Conservation (phyloP, 2,113 vertebrate species). For the Lycaon pictus region DNA sequence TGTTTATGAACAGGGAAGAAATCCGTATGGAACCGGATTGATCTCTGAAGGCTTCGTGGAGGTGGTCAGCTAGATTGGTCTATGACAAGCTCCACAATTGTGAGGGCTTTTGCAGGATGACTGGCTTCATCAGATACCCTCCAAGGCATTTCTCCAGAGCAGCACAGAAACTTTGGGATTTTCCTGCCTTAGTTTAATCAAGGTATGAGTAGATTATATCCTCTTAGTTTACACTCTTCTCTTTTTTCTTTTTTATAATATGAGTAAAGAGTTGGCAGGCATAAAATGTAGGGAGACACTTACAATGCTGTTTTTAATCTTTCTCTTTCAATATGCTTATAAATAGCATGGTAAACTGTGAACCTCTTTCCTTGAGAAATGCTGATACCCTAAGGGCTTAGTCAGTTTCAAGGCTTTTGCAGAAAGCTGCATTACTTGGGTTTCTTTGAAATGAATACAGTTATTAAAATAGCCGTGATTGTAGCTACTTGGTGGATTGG, state of each 20-base stretch:
- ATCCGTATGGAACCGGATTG: background rate
- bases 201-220: background rate
- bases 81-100: background rate
- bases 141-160: background rate
- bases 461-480: conserved; percentile 82
- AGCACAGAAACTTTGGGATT: background rate
- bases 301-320: conserved; percentile 73
- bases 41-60: background rate
- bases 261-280: conserved; percentile 62
- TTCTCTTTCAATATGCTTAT: conserved; percentile 78
- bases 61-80: background rate
- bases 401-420: conserved; percentile 78
- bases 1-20: background rate
- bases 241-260: conserved; percentile 13
- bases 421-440: conserved; percentile 67
- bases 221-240: conserved; percentile 39
- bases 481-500: conserved; percentile 63
- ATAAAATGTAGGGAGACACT: conserved; percentile 71
- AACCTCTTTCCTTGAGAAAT: conserved; percentile 78
- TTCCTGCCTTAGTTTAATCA: conserved; percentile 52
- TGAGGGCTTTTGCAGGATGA: background rate
- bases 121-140: background rate
- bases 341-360: conserved; percentile 81
- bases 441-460: conserved; percentile 79
- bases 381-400: conserved; percentile 69